Conservation (phyloP, 1,140 invertebrate genomes). For the Thrips palmi region DNA sequence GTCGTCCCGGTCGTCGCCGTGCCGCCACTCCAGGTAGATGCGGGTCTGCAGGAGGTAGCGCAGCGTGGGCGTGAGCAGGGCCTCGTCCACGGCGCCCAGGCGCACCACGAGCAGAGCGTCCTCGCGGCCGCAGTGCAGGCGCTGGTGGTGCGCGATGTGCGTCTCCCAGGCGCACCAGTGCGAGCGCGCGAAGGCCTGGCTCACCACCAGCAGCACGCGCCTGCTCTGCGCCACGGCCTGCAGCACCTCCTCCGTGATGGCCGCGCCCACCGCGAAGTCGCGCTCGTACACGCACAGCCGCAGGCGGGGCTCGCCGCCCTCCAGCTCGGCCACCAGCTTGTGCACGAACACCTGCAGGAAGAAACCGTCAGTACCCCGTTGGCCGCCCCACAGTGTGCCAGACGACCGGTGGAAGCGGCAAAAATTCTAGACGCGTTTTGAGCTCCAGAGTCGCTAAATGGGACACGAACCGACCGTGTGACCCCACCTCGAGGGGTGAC, state of each 20-base stretch:
- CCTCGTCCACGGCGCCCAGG: conserved; percentile 30
- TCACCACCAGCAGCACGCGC: conserved; percentile 39
- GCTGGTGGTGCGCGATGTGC: conserved; percentile 28
- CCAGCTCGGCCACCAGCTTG: conserved; percentile 32
- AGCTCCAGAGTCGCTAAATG: no score
- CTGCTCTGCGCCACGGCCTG: conserved; percentile 35
- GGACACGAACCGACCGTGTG: no score
- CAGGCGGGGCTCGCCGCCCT: conserved; percentile 30
- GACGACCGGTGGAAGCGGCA: no score
- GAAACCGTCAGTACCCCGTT: no score
- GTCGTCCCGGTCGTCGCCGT: conserved; percentile 24
- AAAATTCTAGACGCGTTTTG: no score
- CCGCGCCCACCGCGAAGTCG: conserved; percentile 40
- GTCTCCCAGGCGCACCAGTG: conserved; percentile 48
- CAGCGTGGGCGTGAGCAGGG: conserved; percentile 31
- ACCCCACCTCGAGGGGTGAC: no score
- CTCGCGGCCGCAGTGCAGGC: conserved; percentile 20
- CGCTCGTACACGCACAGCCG: conserved; percentile 42
- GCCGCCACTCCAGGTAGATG: conserved; percentile 38
- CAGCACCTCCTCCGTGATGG: conserved; percentile 38
- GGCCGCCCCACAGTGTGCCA: no score
- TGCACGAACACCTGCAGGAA: conserved; percentile 38
- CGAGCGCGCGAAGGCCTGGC: conserved; percentile 38
- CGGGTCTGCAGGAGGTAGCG: conserved; percentile 38
- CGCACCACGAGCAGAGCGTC: conserved; percentile 38